Base-by-base conservation (phyloP, 2,113 vertebrate genomes). In the Thryonomys swinderianus region DNA sequence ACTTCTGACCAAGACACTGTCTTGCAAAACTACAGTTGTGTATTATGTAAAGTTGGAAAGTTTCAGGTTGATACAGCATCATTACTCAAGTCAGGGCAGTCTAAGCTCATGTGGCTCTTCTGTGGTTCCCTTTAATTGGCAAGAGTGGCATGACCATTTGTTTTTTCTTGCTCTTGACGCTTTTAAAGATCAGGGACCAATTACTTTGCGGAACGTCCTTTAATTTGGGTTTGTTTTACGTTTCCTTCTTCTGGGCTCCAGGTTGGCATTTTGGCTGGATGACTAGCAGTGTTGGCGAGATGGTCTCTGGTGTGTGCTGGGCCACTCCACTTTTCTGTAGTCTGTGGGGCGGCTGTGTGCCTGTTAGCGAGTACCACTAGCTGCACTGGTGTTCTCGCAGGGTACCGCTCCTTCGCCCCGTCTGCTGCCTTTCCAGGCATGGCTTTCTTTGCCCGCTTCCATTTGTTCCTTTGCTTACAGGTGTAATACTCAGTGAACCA, bases 381-480 rank as follows among this genome's bases (percentile, higher is more conserved):
- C 12, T 18, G 4, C 53, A 27, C 48, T 13, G 16, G 11, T 30
- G 32, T 37, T n/a, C 57, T 14, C 5, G 5, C 23, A 27, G 23
- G 53, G n/a, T 32, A 7, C 0, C 7, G 0, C 55, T 32, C n/a
- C 21, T 25, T 64, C 17, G 53, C 2, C 78, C 1, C 48, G 16
- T 66, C 55, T 7, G 6, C 25, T n/a, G n/a, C 7, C 7, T 0
- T 21, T 2, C 1, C 42, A 2, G 25, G 3, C 20, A 18, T 10
- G 1, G 20, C 51, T 27, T n/a, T 17, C 81, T 69, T 20, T 6
- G 16, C 76, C 7, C 27, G 74, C 12, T 6, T n/a, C 25, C 25
- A 14, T 13, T 21, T 30, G 16, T 66, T 76, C 37, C 27, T 53
- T 74, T 14, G 3, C 78, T 55, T n/a, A 21, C 7, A 0, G 17